Evolutionary conservation across 1,140 invertebrate genomes (phyloP), one percentile per base, ranked within the genome.

Genomic region (Aphaenogaster rudis): DNA sequence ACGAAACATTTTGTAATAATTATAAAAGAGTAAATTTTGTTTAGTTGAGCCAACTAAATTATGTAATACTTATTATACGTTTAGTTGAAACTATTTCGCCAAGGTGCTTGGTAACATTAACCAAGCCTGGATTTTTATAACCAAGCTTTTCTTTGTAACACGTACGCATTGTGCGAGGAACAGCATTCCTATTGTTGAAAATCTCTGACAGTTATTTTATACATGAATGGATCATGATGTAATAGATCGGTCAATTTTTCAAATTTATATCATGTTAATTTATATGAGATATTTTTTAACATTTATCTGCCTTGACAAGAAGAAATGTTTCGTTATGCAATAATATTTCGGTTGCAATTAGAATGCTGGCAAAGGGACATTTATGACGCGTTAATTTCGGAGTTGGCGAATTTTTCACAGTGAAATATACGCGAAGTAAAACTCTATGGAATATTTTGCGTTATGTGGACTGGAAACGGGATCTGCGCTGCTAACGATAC

Each of bases 401-500:
- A 74, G 42, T 21, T 5, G 0, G 54, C 13, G 21, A 81, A n/a
- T 48, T 48, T 82, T 82, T 36, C 8, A 2, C 28, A 21, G 11
- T 42, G 13, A 59, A 72, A 72, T 6, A n/a, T 45, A 36, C 17
- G 6, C 5, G 42, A 50, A 15, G 50, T 61, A 61, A 71, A 67
- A 3, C 45, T 52, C 4, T 39, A 63, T 6, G 28, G 21, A 11
- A 50, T 80, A 17, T 17, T 66, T 33, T 45, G 59, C 57, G 82
- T 79, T 79, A 48, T 78, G 72, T 79, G 82, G 61, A 66, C 42
- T 80, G 85, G 64, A 86, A 86, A 86, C 85, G 85, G 64, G 85
- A 86, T 86, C 77, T 42, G 64, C 74, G 17, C 50, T 52, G 76
- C 77, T 86, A 86, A 86, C 85, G 85, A 86, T 80, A 80, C 69